Evolutionary conservation across 2,888 invertebrate genomes (phyloP).

Genomic region (Cheilosia impressa): DNA sequence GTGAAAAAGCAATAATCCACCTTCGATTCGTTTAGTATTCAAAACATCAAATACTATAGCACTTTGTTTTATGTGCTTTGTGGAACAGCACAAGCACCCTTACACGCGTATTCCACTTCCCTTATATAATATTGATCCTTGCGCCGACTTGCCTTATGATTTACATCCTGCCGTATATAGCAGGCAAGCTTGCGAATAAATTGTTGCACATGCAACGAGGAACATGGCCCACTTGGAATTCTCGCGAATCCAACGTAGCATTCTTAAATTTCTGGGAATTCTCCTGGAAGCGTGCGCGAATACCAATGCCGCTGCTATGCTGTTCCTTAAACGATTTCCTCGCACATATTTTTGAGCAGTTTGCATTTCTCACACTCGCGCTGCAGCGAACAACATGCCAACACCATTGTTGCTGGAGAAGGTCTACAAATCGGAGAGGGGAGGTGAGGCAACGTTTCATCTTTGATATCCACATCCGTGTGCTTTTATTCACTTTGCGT

Average conservation of each 20-base stretch:
- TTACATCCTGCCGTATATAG: neutral
- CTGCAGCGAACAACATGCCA: neutral
- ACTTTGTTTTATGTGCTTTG: slow-evolving; percentile 1
- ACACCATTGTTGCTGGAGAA: neutral
- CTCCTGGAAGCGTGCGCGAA: neutral
- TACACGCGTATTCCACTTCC: neutral
- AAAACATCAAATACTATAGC: neutral
- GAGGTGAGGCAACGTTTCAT: neutral
- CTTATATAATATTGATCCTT: slow-evolving; percentile 1
- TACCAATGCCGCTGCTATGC: neutral
- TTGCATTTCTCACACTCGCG: neutral
- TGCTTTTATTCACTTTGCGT: slow-evolving; percentile 4
- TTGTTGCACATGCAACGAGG: slow-evolving; percentile 8
- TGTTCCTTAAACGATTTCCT: slow-evolving; percentile 1
- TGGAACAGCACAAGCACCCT: neutral
- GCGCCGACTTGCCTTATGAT: slow-evolving; percentile 2
- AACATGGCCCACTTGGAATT: neutral
- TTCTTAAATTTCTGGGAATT: slow-evolving; percentile 1
- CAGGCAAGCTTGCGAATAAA: slow-evolving; percentile 5
- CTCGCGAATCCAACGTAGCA: neutral
- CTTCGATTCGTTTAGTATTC: neutral
- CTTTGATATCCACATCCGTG: slow-evolving; percentile 6
- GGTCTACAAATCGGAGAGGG: neutral
- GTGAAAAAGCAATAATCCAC: neutral
- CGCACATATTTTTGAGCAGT: neutral